Base-by-base conservation (phyloP, 2,113 vertebrate genomes). In the Apaloderma vittatum region DNA sequence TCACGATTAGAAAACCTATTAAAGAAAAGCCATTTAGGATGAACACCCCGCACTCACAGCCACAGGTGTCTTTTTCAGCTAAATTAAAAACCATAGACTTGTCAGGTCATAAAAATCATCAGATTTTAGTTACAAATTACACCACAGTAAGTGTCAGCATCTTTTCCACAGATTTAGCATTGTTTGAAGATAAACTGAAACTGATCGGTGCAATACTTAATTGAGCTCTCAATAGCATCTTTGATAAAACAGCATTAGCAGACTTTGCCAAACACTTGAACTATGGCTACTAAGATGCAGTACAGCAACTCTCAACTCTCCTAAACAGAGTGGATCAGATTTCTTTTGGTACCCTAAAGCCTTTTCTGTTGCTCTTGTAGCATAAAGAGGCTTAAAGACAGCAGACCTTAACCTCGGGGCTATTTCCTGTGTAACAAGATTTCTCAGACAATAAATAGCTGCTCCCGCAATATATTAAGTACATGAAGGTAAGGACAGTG, bases 151-250 rank as follows among this genome's bases (percentile, higher is more conserved):
- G 54, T 32, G 72, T 94, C 90, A 94, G 90, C 88, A 88, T 59
- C 79, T 95, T 96, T 96, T 88, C 90, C 92, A 94, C 81, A 95
- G 93, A 96, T 97, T 96, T 90, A 94, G 61, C 81, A 88, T 90
- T 93, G 71, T 95, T 86, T 93, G 92, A 87, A 93, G 80, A 92
- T 79, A 95, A 96, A 95, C 67, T 80, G 66, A 90, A 95, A 73
- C 46, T 96, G 90, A 94, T 73, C 8, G 0, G 67, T 87, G 46
- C 37, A 57, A 86, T 49, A 79, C n/a, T 91, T 94, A 94, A 95
- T 73, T 91, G 90, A 96, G 76, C 52, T 94, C 80, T 94, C 82
- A 87, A 92, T 16, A 59, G 63, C 57, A 80, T 48, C 46, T 65
- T n/a, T 90, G 79, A 86, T 83, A 93, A 92, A 94, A 85, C 24